Conservation (phyloP, 2,888 invertebrate genomes). For the Rapana venosa region DNA sequence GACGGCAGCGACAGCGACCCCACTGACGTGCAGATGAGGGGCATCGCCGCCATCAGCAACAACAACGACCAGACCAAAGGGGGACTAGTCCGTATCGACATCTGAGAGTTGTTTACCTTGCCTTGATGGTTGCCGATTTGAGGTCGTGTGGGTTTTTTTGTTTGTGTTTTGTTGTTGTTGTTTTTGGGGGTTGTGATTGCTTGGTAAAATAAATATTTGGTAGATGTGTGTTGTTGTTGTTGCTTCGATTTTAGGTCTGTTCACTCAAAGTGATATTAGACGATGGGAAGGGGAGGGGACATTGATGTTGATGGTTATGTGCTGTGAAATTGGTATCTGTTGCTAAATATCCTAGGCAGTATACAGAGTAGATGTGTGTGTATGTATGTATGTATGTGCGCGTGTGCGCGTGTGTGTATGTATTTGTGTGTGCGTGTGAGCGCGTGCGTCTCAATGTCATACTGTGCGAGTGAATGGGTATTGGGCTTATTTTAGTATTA, state of each 20-base stretch:
- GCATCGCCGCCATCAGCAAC: constrained; percentile 40
- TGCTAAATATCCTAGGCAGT: too few relatives aligned
- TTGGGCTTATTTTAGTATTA: too few relatives aligned
- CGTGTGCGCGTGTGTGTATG: not conserved
- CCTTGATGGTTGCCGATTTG: not conserved
- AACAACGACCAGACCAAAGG: constrained; percentile 35
- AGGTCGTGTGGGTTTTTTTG: not conserved
- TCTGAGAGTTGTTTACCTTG: not conserved
- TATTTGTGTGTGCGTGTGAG: not conserved
- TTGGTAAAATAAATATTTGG: not conserved
- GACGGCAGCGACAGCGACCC: constrained; percentile 50
- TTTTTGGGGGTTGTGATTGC: not conserved
- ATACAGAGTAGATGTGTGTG: not conserved
- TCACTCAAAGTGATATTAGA: too few relatives aligned
- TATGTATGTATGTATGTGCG: not conserved
- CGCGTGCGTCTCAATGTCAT: too few relatives aligned
- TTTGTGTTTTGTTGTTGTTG: not conserved
- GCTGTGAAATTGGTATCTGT: too few relatives aligned
- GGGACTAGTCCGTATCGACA: constrained; percentile 25
- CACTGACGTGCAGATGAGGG: constrained; percentile 45
- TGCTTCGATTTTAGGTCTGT: too few relatives aligned
- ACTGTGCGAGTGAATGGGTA: too few relatives aligned
- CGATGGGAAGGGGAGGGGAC: too few relatives aligned
- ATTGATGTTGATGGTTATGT: too few relatives aligned
- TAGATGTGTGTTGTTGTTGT: not conserved